A percentile compares a stretch with the other conserved stretches of the same genome.
These are phyloP conservation scores for Pocillopora meandrina DNA, from an alignment of 92 coral and sea anemone genomes.

Conservation along the genomic window DNA sequence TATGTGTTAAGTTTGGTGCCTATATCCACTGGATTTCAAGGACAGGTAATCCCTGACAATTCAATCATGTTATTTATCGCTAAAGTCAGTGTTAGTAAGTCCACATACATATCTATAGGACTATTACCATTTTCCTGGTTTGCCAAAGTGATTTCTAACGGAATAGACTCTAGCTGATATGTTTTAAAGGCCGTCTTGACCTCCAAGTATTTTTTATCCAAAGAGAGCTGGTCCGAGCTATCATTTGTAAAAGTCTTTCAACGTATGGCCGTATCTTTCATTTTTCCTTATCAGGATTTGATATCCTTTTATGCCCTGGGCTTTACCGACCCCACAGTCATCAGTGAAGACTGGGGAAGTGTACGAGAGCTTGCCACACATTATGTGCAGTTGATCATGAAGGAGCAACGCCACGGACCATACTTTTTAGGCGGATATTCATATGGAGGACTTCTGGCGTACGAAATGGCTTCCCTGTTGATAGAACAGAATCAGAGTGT, in stretches of 20 bases:
- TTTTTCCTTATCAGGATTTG: conserved; percentile 27
- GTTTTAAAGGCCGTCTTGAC: no score
- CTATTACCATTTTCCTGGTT: no score
- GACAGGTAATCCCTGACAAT: conserved; percentile 46
- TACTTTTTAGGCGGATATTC: conserved; percentile 78
- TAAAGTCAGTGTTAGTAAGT: neutral
- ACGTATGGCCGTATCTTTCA: neutral
- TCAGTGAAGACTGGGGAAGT: conserved; percentile 56
- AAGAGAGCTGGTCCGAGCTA: no score
- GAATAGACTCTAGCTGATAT: no score
- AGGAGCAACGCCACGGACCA: conserved; percentile 69
- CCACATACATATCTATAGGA: no score
- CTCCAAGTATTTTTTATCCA: neutral
- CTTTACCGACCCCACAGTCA: conserved; percentile 61
- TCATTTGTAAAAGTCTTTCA: neutral
- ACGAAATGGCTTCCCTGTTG: conserved; percentile 45
- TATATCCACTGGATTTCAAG: conserved; percentile 66
- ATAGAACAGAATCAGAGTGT: conserved; percentile 38
- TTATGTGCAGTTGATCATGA: conserved; percentile 56
- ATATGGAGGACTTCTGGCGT: conserved; percentile 70
- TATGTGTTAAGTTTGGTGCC: conserved; percentile 68
- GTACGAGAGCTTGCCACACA: conserved; percentile 67
- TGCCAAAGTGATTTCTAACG: no score
- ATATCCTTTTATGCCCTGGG: conserved; percentile 72
- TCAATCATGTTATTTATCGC: no score